These are phyloP conservation scores for Pedetes capensis DNA, from an alignment of 2,113 vertebrate genomes.

Conservation along the genomic window DNA sequence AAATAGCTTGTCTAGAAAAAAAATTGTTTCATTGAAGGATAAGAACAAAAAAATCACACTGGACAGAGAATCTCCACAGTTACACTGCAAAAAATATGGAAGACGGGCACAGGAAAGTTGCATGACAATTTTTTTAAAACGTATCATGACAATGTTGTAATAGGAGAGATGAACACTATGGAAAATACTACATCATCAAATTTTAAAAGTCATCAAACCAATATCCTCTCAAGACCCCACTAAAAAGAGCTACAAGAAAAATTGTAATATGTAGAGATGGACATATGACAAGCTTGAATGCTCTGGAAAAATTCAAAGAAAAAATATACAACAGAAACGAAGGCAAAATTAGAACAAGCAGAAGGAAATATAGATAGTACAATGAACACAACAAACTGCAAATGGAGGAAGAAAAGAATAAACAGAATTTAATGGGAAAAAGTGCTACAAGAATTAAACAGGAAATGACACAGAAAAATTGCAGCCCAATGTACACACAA, in stretches of 20 bases:
- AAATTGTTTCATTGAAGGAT: background rate
- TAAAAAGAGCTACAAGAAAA: background rate
- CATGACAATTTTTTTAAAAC: no score
- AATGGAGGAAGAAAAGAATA: background rate
- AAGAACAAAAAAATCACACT: background rate
- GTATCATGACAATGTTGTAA: background rate
- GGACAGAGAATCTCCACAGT: background rate
- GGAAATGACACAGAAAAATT: background rate
- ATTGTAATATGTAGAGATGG: background rate
- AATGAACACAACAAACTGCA: background rate
- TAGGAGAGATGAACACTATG: background rate
- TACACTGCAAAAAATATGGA: background rate
- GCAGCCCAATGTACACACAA: background rate
- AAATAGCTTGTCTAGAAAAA: background rate
- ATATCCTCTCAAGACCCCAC: background rate
- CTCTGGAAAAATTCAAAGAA: background rate
- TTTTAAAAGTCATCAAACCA: background rate
- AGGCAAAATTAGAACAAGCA: background rate
- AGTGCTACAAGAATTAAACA: background rate
- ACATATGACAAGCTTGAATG: background rate
- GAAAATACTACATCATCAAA: background rate
- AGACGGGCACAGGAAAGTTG: background rate
- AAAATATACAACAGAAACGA: background rate
- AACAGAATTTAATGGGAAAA: background rate
- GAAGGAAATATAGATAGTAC: background rate